Base-by-base conservation (phyloP, 1,140 invertebrate genomes). In the Cotesia chilonis region DNA sequence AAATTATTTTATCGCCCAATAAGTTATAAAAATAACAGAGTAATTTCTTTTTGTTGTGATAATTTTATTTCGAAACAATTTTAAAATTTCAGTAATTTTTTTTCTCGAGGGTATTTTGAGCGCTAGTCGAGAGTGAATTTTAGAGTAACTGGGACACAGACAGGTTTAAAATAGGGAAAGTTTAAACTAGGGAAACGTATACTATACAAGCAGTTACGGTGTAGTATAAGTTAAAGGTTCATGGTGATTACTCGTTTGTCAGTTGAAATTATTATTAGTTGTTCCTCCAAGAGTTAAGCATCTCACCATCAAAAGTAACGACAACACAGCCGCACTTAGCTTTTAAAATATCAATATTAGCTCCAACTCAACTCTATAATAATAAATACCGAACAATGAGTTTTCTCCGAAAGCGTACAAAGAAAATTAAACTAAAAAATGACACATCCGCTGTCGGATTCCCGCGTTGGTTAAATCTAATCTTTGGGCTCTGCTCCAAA, bases 141-240 rank as follows among this genome's bases (percentile, higher is more conserved):
- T 28, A 28, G 28, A 28, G 57, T 65, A 71, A 65, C 70, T 71
- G 70, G 70, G 70, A 54, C 70, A 71, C 59, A 61, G 70, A 41
- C 14, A 55, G 64, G 70, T 71, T 71, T 71, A 71, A 71, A 71
- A 71, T 71, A 71, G 70, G 70, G 70, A 71, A 71, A 63, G 70
- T 71, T 55, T 28, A 57, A 71, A 65, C 61, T 65, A 71, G 54
- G n/a, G 67, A 20, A 20, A 47, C 66, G n/a, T 68, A 54, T 7
- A 47, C 41, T 47, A 10, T 66, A 47, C 37, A 36, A 10, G n/a
- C 28, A 28, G 28, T 28, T 28, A 28, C 52, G 36, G 14, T 5
- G 55, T 36, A 36, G 57, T 35, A 36, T 20, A 28, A 35, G 51
- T 28, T n/a, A 35, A 68, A 68, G 14, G n/a, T 35, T 17, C n/a